Evolutionary conservation across 2,797 vertebrate species (phyloP).

Genomic region (Cheirogaleus major): DNA sequence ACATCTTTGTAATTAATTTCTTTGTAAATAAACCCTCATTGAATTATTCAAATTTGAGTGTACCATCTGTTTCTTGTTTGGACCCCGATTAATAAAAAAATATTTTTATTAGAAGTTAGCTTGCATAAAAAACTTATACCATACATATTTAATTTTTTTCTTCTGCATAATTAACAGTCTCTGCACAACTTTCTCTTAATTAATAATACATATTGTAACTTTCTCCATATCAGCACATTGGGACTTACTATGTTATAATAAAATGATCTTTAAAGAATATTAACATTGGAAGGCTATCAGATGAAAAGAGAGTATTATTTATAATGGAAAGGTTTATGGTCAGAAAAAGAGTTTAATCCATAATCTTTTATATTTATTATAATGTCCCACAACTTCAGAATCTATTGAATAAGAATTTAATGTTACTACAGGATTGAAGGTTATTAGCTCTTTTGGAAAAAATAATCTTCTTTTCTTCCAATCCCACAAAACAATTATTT

Average conservation of each 20-base stretch:
- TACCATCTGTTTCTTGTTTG: slow-evolving; percentile 63
- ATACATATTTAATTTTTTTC: not conserved
- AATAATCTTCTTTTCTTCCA: not conserved
- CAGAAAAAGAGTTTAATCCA: not conserved
- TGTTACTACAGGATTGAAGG: not conserved
- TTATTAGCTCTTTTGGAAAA: not conserved
- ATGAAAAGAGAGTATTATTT: not conserved
- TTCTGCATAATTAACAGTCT: not conserved
- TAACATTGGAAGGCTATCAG: not conserved
- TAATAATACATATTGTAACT: not conserved
- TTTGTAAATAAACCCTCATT: slow-evolving; percentile 37
- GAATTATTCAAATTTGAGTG: slow-evolving; percentile 46
- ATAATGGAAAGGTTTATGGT: not conserved
- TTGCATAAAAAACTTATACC: slow-evolving; percentile 4
- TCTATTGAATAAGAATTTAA: not conserved
- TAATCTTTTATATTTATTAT: not conserved
- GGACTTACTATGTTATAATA: not conserved
- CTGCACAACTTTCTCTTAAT: not conserved
- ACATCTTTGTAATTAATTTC: slow-evolving; percentile 57
- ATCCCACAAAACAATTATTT: not conserved
- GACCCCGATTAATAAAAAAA: slow-evolving; percentile 16
- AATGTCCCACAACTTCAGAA: not conserved
- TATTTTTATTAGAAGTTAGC: not conserved
- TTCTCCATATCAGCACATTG: not conserved
- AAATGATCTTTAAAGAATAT: not conserved